phyloP scores from a whole-genome alignment of 2,797 vertebrate genomes.

The Lepilemur septentrionalis region DNA sequence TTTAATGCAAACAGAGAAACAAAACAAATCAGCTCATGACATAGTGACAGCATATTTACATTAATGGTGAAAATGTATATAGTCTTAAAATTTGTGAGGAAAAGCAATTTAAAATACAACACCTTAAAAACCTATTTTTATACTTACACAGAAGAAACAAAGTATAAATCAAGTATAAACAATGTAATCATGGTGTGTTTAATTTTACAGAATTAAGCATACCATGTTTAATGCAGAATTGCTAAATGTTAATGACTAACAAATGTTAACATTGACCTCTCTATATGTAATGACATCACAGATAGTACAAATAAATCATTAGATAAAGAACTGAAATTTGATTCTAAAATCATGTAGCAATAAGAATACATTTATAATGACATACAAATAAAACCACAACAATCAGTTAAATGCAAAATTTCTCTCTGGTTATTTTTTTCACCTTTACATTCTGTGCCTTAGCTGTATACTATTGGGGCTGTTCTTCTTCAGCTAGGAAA shows the following conservation, averaged over 20 bases:
- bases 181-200: background rate
- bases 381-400: background rate
- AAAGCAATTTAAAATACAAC: conserved; percentile 61
- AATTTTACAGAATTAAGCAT: background rate
- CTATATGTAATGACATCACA: background rate
- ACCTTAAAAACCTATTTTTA: background rate
- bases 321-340: background rate
- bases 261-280: background rate
- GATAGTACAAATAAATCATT: background rate
- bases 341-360: background rate
- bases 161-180: background rate
- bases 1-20: conserved; percentile 64
- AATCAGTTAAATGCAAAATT: background rate
- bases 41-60: background rate
- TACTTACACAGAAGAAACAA: background rate
- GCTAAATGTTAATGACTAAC: background rate
- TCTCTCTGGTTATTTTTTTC: background rate
- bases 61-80: background rate
- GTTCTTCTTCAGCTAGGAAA: background rate
- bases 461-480: background rate
- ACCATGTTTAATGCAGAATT: background rate
- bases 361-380: background rate
- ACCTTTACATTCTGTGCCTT: background rate
- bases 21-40: conserved; percentile 65
- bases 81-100: conserved; percentile 23